A percentile compares a stretch with the other conserved stretches of the same genome.
Conservation (phyloP, 2,888 invertebrate genomes). For the Rugalucina vietnamica region DNA sequence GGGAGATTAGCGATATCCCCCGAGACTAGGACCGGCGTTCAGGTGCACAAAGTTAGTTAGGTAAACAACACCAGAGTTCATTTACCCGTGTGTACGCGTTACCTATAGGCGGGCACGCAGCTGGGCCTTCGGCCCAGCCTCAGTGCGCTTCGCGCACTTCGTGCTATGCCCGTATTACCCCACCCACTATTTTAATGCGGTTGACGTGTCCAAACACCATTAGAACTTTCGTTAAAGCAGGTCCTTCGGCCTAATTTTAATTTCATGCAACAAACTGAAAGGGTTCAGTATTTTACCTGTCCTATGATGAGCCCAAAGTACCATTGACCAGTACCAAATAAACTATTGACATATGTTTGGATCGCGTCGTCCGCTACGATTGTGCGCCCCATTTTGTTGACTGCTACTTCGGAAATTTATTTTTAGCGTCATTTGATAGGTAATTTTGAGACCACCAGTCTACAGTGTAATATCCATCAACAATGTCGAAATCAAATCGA, state of each 20-base stretch:
- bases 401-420: background rate
- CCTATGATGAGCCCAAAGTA: constrained; percentile 76
- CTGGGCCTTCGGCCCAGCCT: too few relatives aligned
- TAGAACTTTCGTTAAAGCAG: background rate
- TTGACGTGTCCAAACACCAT: background rate
- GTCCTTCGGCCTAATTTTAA: background rate
- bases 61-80: too few relatives aligned
- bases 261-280: background rate
- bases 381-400: constrained; percentile 72
- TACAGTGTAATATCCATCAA: too few relatives aligned
- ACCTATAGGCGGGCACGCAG: too few relatives aligned
- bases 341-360: constrained; percentile 70
- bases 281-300: constrained; percentile 65
- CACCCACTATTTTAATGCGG: background rate
- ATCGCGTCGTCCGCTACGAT: constrained; percentile 74
- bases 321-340: constrained; percentile 69
- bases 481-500: too few relatives aligned
- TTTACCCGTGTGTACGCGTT: too few relatives aligned
- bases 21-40: too few relatives aligned
- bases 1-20: too few relatives aligned
- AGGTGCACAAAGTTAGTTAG: too few relatives aligned
- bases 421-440: background rate
- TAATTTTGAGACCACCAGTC: background rate
- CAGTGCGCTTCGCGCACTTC: too few relatives aligned
- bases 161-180: too few relatives aligned